Percentiles rank a stretch among this genome's conserved stretches.
Evolutionary conservation across 2,888 invertebrate genomes (phyloP).

Genomic region (Mesopsocus fuscifrons): DNA sequence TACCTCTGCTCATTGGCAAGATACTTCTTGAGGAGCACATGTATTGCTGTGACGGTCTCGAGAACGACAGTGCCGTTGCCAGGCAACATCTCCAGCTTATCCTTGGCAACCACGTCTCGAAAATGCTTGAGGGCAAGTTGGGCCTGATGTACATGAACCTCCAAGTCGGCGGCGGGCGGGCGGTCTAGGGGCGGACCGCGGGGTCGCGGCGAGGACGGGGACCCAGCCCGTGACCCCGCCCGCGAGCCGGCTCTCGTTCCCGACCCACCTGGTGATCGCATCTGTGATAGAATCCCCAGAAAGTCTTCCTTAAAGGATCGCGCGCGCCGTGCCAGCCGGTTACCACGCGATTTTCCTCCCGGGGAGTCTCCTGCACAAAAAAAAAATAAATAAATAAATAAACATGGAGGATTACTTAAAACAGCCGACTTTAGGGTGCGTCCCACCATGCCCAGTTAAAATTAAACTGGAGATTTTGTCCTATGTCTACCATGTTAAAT

Average conservation of each 20-base stretch:
- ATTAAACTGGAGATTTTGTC: no score
- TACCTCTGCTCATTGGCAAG: constrained; percentile 33
- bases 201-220: constrained; percentile 18
- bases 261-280: constrained; percentile 47
- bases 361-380: constrained; percentile 13
- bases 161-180: constrained; percentile 47
- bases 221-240: constrained; percentile 26
- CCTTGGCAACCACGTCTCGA: constrained; percentile 78
- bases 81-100: constrained; percentile 81
- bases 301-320: constrained; percentile 86
- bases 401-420: no score
- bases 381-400: no score
- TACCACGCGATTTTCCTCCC: constrained; percentile 39
- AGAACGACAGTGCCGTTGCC: constrained; percentile 86
- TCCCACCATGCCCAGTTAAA: no score
- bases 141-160: constrained; percentile 53
- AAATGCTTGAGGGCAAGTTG: constrained; percentile 70
- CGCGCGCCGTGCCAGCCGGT: constrained; percentile 69
- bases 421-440: no score
- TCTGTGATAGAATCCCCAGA: constrained; percentile 74
- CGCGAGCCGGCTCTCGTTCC: constrained; percentile 27
- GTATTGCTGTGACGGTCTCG: constrained; percentile 78
- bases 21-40: constrained; percentile 36
- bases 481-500: no score
- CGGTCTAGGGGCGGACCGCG: constrained; percentile 15